Conservation (phyloP, 1,140 invertebrate species). For the Sipha flava region DNA sequence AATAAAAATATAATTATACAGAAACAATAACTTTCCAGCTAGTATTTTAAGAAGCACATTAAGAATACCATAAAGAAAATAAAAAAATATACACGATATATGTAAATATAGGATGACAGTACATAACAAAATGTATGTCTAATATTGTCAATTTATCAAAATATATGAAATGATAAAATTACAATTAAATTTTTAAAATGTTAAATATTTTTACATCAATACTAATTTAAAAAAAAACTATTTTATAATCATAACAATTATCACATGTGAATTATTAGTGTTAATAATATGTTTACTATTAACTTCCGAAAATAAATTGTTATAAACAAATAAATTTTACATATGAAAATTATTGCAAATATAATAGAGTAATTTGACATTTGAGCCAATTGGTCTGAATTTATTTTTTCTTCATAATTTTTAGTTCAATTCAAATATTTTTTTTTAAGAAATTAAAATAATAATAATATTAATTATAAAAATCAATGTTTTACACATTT, state of each 20-base stretch:
- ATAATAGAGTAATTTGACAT: background rate
- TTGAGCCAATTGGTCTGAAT: background rate
- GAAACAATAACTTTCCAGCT: background rate
- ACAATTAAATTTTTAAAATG: background rate
- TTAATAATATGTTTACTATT: too few relatives aligned
- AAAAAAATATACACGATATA: background rate
- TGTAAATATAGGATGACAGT: background rate
- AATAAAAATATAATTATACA: background rate
- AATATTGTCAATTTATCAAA: background rate
- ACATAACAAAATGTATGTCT: background rate
- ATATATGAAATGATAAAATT: background rate
- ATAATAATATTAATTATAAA: background rate
- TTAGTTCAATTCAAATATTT: background rate
- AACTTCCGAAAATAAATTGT: background rate
- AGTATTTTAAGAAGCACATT: background rate
- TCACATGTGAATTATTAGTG: slow-evolving; percentile 9
- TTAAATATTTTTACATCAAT: background rate
- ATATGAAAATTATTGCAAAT: background rate
- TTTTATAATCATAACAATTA: slow-evolving; percentile 14
- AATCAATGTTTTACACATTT: background rate
- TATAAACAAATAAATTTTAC: background rate
- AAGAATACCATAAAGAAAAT: background rate
- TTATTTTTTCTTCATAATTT: background rate
- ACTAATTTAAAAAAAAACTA: background rate
- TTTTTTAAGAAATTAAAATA: background rate